These are phyloP conservation scores for Microctenopoma lineatum DNA, from an alignment of 2,797 vertebrate species.

Conservation along the genomic window DNA sequence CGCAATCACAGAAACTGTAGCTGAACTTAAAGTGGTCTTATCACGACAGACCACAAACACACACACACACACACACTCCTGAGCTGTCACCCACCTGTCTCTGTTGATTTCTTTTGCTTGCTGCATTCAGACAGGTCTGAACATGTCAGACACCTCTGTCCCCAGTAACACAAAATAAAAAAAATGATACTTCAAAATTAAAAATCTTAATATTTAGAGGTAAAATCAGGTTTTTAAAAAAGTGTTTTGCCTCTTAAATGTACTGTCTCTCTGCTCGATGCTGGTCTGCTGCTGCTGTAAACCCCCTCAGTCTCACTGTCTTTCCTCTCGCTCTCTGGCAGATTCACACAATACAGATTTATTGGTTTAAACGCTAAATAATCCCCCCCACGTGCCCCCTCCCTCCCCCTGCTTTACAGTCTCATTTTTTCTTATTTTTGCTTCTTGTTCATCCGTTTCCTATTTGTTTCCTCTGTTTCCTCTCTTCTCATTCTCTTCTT, in stretches of 20 bases:
- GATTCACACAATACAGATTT: constrained; percentile 77
- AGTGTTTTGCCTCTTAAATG: too few species aligned
- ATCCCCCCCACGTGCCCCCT: constrained; percentile 56
- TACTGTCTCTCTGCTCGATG: background rate
- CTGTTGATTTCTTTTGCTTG: background rate
- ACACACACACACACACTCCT: constrained; percentile 10
- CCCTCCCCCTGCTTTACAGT: constrained; percentile 18
- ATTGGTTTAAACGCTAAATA: constrained; percentile 76
- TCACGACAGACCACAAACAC: background rate
- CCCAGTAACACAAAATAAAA: too few species aligned
- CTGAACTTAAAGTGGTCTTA: too few species aligned
- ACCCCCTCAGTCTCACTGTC: background rate
- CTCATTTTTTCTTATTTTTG: constrained; percentile 10
- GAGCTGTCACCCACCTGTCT: constrained; percentile 32
- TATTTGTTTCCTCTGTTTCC: background rate
- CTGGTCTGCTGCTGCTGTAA: constrained; percentile 19
- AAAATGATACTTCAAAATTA: too few species aligned
- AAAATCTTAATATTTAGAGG: too few species aligned
- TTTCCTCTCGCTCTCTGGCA: constrained; percentile 41
- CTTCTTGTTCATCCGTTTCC: background rate
- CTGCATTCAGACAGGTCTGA: background rate
- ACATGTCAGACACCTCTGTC: background rate
- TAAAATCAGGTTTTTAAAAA: too few species aligned
- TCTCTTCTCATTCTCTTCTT: background rate
- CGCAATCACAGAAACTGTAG: too few species aligned